These are phyloP conservation scores for Drosophila nasuta DNA, from an alignment of 1,140 invertebrate genomes.

Conservation along the genomic window DNA sequence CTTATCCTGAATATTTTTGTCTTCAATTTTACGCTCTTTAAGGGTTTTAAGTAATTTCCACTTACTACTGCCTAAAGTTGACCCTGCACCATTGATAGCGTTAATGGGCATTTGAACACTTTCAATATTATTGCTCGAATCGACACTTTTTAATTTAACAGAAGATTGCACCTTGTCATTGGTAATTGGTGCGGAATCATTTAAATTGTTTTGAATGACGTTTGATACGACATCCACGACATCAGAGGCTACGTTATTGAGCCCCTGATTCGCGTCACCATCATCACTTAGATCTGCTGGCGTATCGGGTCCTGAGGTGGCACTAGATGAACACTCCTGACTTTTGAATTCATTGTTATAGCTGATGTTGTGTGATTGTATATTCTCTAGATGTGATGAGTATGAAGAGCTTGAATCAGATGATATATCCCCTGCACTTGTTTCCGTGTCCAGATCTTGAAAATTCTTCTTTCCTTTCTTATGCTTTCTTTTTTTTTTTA, in stretches of 20 bases:
- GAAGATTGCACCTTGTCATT: not conserved
- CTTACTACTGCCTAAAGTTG: slow-evolving; percentile 88
- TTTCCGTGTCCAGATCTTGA: slow-evolving; percentile 14
- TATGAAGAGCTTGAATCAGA: slow-evolving; percentile 55
- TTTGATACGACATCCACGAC: not conserved
- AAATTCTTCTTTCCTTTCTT: not conserved
- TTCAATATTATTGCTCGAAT: slow-evolving; percentile 53
- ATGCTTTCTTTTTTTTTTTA: slow-evolving; percentile 50
- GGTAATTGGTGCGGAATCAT: not conserved
- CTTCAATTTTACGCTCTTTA: slow-evolving; percentile 95
- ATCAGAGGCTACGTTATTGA: not conserved
- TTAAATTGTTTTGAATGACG: not conserved
- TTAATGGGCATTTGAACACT: slow-evolving; percentile 25
- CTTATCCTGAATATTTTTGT: slow-evolving; percentile 88
- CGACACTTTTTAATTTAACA: slow-evolving; percentile 39
- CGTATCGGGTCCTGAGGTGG: slow-evolving; percentile 94
- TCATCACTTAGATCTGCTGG: slow-evolving; percentile 89
- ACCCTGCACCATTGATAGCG: slow-evolving; percentile 35
- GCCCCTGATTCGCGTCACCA: slow-evolving; percentile 86
- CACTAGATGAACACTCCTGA: slow-evolving; percentile 88
- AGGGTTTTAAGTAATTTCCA: slow-evolving; percentile 95
- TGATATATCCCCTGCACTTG: slow-evolving; percentile 55
- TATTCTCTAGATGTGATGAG: slow-evolving; percentile 65
- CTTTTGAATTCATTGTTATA: not conserved
- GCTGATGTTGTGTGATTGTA: slow-evolving; percentile 2